phyloP scores from a whole-genome alignment of 2,113 vertebrate genomes.

The Cyphomyrus discorhynchus region DNA sequence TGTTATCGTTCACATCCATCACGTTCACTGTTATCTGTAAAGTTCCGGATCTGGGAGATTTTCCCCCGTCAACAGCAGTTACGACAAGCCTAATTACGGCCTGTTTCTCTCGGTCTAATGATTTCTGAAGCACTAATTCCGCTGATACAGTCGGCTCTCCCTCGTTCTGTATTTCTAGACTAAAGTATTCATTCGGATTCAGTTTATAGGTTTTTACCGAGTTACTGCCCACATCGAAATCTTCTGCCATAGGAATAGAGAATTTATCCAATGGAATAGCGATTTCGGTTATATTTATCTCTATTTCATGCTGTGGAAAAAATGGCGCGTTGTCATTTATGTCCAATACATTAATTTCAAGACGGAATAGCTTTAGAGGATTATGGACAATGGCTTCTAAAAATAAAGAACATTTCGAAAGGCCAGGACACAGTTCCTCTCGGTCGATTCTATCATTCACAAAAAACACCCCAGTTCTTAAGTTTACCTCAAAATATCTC shows the following conservation, averaged over 20 bases:
- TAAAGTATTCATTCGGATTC: slow-evolving; percentile 27
- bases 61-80: not conserved
- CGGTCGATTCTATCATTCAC: slow-evolving; percentile 18
- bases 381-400: slow-evolving; percentile 6
- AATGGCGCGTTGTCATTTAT: slow-evolving; percentile 12
- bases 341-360: slow-evolving; percentile 5
- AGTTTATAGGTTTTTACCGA: slow-evolving; percentile 36
- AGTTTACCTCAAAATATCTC: slow-evolving; percentile 12
- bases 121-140: slow-evolving; percentile 11
- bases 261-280: not conserved
- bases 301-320: not conserved
- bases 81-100: not conserved
- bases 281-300: not conserved
- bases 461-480: not conserved
- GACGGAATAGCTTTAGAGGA: not conserved
- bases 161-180: slow-evolving; percentile 20
- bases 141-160: not conserved
- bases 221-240: slow-evolving; percentile 6
- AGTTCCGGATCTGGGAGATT: not conserved
- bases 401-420: slow-evolving; percentile 1
- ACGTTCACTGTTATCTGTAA: not conserved
- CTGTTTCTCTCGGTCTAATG: not conserved
- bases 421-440: not conserved
- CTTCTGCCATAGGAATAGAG: not conserved
- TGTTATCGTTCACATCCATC: slow-evolving; percentile 8